Percentiles rank a stretch among this genome's conserved stretches.
These are phyloP conservation scores for Netelia virgata DNA, from an alignment of 2,888 invertebrate genomes.

Conservation along the genomic window DNA sequence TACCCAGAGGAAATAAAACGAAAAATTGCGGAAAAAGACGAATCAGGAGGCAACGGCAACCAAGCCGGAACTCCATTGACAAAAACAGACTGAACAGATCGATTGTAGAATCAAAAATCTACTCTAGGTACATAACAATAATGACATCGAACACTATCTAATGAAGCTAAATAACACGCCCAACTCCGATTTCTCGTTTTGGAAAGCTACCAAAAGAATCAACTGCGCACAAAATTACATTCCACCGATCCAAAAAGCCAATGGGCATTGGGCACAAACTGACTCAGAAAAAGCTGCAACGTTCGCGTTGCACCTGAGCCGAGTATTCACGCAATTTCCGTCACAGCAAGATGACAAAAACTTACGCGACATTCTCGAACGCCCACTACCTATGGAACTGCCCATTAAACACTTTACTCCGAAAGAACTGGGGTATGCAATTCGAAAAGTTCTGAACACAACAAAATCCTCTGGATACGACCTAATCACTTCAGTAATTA, in stretches of 20 bases:
- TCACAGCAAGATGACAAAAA: background rate
- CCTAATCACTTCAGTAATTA: constrained; percentile 69
- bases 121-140: constrained; percentile 35
- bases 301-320: constrained; percentile 52
- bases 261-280: constrained; percentile 52
- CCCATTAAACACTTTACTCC: background rate
- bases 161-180: constrained; percentile 31
- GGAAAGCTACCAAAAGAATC: constrained; percentile 56
- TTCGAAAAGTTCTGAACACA: background rate
- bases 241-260: constrained; percentile 24
- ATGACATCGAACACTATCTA: constrained; percentile 29
- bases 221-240: constrained; percentile 43
- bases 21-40: constrained; percentile 59
- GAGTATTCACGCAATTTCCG: constrained; percentile 27
- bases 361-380: background rate
- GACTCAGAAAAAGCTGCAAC: constrained; percentile 56
- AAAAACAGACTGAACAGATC: constrained; percentile 64
- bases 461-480: constrained; percentile 71
- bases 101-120: constrained; percentile 63
- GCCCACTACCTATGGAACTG: background rate
- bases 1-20: constrained; percentile 33
- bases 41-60: constrained; percentile 64
- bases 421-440: background rate
- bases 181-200: constrained; percentile 47
- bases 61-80: constrained; percentile 55